A percentile compares a stretch with the other conserved stretches of the same genome.
phyloP scores from a whole-genome alignment of 2,888 invertebrate genomes.

The Drosophila neutralis region DNA sequence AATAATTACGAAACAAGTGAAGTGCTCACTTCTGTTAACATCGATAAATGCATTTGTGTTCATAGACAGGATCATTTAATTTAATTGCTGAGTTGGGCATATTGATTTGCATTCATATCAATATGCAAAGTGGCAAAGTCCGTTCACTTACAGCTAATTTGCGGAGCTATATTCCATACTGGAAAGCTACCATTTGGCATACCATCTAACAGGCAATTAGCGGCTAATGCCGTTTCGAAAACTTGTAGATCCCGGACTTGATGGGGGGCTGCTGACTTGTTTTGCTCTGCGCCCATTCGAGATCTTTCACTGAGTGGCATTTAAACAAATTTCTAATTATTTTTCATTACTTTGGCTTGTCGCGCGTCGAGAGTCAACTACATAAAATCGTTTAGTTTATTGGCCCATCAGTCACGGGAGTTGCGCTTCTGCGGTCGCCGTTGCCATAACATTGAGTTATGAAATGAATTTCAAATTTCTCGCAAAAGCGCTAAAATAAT shows the following conservation, averaged over 20 bases:
- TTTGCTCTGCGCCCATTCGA: conserved; percentile 8
- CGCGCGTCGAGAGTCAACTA: conserved; percentile 57
- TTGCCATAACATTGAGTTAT: conserved; percentile 76
- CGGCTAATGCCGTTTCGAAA: conserved; percentile 52
- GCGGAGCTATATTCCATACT: conserved; percentile 34
- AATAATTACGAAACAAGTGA: not conserved
- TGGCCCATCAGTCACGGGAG: conserved; percentile 77
- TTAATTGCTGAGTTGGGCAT: conserved; percentile 15
- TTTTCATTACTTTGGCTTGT: conserved; percentile 75
- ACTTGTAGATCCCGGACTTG: conserved; percentile 37
- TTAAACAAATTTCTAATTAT: conserved; percentile 74
- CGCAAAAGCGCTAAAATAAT: conserved; percentile 76
- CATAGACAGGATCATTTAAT: not conserved
- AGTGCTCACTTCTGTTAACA: not conserved
- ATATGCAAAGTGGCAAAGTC: conserved; percentile 22
- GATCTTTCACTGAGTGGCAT: conserved; percentile 49
- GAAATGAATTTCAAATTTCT: conserved; percentile 80
- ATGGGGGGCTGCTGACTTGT: conserved; percentile 4
- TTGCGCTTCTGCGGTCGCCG: conserved; percentile 72
- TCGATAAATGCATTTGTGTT: not conserved
- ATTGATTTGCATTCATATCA: conserved; percentile 42
- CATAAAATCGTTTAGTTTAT: conserved; percentile 80
- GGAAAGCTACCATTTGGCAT: conserved; percentile 43
- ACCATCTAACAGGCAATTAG: conserved; percentile 66
- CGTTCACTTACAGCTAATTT: conserved; percentile 37